Evolutionary conservation across 2,113 vertebrate species (phyloP).

Genomic region (Hydrolagus affinis): DNA sequence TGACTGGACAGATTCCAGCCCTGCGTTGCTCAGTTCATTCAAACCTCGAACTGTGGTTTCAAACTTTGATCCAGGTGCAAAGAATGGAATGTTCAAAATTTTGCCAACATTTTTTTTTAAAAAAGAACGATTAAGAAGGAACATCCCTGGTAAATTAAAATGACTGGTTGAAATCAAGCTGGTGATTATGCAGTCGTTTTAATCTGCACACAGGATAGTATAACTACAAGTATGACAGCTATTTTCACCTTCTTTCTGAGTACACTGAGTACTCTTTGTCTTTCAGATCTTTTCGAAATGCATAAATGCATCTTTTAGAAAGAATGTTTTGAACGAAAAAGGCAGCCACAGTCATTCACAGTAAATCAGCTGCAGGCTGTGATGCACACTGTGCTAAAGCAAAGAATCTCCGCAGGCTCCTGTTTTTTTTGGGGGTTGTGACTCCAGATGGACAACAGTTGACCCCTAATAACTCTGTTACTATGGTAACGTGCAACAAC

Average conservation of each 20-base stretch:
- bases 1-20: no score
- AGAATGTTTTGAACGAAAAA: not conserved
- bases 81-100: not conserved
- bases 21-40: no score
- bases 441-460: no score
- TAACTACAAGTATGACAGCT: constrained; percentile 6
- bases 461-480: no score
- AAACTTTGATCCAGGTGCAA: not conserved
- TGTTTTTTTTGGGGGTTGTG: no score
- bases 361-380: not conserved
- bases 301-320: not conserved
- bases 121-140: not conserved
- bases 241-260: not conserved
- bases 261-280: not conserved
- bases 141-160: not conserved
- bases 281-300: not conserved
- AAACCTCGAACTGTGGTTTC: not conserved
- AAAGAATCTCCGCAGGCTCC: no score
- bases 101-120: not conserved
- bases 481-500: no score
- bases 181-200: not conserved
- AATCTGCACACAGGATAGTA: not conserved
- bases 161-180: not conserved
- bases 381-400: not conserved
- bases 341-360: not conserved